A percentile compares a stretch with the other conserved stretches of the same genome.
Conservation (phyloP, 2,113 vertebrate species). For the Propithecus coquereli region DNA sequence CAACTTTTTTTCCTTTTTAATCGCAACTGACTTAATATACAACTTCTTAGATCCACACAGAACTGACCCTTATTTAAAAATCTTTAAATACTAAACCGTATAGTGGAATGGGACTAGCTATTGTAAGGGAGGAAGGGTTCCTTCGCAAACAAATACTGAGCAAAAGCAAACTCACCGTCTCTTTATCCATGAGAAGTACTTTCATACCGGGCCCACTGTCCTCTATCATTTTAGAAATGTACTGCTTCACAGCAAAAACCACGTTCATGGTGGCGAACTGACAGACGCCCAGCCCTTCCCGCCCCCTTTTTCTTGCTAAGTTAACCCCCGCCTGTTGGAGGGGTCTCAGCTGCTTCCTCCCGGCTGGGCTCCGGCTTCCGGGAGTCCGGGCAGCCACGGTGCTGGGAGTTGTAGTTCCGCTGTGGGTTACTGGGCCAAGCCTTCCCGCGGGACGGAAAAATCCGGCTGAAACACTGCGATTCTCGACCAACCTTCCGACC, state of each 20-base stretch:
- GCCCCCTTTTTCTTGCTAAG: not conserved
- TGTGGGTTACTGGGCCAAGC: rapidly evolving
- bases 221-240: slow-evolving; percentile 96
- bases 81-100: not conserved
- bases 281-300: not conserved
- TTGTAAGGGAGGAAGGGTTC: not conserved
- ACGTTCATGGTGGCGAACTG: slow-evolving; percentile 88
- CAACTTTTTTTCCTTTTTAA: not conserved
- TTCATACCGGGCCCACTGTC: slow-evolving; percentile 97
- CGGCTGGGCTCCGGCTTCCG: not conserved
- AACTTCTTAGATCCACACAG: not conserved
- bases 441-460: rapidly evolving
- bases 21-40: not conserved
- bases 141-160: not conserved
- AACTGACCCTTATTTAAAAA: not conserved
- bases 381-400: not conserved
- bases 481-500: rapidly evolving
- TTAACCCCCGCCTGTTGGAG: not conserved
- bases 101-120: not conserved
- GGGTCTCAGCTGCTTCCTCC: slow-evolving; percentile 43
- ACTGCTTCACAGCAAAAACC: slow-evolving; percentile 95
- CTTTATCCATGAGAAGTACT: slow-evolving; percentile 96
- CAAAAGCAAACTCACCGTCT: slow-evolving; percentile 88
- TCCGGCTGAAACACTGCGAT: rapidly evolving
- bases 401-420: slow-evolving; percentile 74